phyloP scores from a whole-genome alignment of 2,888 invertebrate genomes.

The Watsonalla binaria region DNA sequence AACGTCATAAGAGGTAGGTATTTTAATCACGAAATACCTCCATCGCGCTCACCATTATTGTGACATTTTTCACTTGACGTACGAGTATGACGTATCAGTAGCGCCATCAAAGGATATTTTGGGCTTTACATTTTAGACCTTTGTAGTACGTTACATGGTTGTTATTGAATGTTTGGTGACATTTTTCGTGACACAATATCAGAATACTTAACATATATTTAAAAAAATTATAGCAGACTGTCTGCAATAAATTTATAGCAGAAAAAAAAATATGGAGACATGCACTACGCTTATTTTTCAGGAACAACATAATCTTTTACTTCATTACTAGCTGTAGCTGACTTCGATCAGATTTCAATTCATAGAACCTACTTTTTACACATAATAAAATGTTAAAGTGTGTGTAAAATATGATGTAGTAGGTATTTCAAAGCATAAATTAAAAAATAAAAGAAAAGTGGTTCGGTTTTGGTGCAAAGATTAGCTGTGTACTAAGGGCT shows the following conservation, averaged over 20 bases:
- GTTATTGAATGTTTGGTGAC: neutral
- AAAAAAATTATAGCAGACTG: no score
- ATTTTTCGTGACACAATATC: neutral
- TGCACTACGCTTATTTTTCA: no score
- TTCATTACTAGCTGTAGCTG: no score
- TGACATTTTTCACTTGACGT: slow-evolving; percentile 50
- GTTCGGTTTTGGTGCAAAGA: slow-evolving; percentile 46
- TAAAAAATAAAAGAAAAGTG: slow-evolving; percentile 20
- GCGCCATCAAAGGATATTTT: slow-evolving; percentile 46
- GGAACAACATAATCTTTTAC: no score
- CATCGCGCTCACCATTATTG: slow-evolving; percentile 29
- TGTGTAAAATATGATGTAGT: neutral
- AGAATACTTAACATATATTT: no score
- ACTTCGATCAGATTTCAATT: no score
- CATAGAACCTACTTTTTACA: no score
- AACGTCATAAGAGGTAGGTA: slow-evolving; percentile 38
- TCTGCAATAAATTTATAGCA: no score
- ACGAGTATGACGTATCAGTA: slow-evolving; percentile 11
- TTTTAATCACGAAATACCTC: slow-evolving; percentile 63
- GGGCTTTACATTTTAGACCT: slow-evolving; percentile 13
- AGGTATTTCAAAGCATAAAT: neutral
- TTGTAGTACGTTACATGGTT: slow-evolving; percentile 5
- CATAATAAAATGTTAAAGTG: neutral
- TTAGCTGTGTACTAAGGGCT: slow-evolving; percentile 36
- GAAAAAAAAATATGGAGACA: no score